Percentiles rank a stretch among this genome's conserved stretches.
These are phyloP conservation scores for Ophion slaviceki DNA, from an alignment of 2,888 invertebrate genomes.

Conservation along the genomic window DNA sequence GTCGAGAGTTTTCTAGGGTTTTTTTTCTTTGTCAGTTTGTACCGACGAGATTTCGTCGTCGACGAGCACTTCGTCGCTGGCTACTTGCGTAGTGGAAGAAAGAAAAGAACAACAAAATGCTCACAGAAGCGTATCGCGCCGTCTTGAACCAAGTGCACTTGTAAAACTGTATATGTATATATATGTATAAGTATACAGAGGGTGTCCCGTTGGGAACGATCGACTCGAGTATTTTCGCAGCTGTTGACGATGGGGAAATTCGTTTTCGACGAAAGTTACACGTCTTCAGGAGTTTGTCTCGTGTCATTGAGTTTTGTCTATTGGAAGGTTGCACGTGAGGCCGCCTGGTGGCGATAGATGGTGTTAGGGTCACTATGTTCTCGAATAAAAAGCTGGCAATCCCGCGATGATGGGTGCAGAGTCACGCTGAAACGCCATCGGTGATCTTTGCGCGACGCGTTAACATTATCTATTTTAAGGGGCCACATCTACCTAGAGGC, in stretches of 20 bases:
- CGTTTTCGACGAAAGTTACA: neutral
- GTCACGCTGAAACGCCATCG: neutral
- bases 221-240: neutral
- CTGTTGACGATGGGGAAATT: neutral
- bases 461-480: neutral
- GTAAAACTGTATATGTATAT: constrained; percentile 73
- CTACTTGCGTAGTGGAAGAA: neutral
- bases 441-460: neutral
- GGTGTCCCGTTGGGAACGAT: neutral
- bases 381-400: neutral
- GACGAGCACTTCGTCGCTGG: constrained; percentile 21
- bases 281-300: too few relatives aligned
- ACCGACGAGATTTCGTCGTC: constrained; percentile 32
- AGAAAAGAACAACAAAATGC: constrained; percentile 63
- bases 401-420: neutral
- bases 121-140: constrained; percentile 75
- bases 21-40: neutral
- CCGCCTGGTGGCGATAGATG: neutral
- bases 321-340: neutral
- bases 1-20: neutral
- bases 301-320: neutral
- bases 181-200: constrained; percentile 31
- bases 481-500: too few relatives aligned
- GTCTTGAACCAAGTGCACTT: constrained; percentile 82
- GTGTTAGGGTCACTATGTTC: neutral